These are phyloP conservation scores for Campoplex capitator DNA, from an alignment of 2,888 invertebrate genomes.

Conservation along the genomic window DNA sequence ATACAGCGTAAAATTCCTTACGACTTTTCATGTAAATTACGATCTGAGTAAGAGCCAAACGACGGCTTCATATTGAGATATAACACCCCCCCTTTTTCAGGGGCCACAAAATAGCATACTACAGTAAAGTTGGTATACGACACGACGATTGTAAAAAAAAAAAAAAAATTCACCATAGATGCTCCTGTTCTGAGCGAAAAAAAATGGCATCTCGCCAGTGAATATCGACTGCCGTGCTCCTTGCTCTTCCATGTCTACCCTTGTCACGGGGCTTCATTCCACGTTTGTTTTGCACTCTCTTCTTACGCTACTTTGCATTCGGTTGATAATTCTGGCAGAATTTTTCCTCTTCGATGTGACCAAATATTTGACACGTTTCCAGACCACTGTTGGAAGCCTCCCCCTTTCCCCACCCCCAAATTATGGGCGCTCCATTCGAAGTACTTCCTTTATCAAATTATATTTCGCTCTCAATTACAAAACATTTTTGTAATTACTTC, in stretches of 20 bases:
- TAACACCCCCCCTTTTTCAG: not conserved
- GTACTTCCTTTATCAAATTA: not conserved
- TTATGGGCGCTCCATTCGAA: not conserved
- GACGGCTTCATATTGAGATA: not conserved
- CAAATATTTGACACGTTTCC: slow-evolving; percentile 33
- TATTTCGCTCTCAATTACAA: not conserved
- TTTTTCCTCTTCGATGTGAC: not conserved
- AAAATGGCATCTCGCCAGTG: slow-evolving; percentile 45
- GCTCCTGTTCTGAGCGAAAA: slow-evolving; percentile 18
- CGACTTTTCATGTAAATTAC: slow-evolving; percentile 20
- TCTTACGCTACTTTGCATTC: slow-evolving; percentile 35
- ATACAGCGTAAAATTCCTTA: slow-evolving; percentile 1
- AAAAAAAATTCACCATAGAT: not conserved
- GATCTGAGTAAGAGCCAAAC: slow-evolving; percentile 13
- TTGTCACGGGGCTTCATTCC: slow-evolving; percentile 25
- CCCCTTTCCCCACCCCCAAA: too few relatives aligned
- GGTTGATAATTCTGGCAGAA: slow-evolving; percentile 23
- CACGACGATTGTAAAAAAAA: slow-evolving; percentile 1
- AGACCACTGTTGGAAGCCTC: slow-evolving; percentile 6
- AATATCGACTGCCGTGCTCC: slow-evolving; percentile 39
- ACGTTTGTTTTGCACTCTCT: slow-evolving; percentile 41
- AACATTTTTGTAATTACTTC: not conserved
- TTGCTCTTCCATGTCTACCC: slow-evolving; percentile 13
- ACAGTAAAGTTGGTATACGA: slow-evolving; percentile 19
- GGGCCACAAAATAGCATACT: slow-evolving; percentile 8